phyloP scores from a whole-genome alignment of 2,113 vertebrate genomes.

The Rattus rattus region DNA sequence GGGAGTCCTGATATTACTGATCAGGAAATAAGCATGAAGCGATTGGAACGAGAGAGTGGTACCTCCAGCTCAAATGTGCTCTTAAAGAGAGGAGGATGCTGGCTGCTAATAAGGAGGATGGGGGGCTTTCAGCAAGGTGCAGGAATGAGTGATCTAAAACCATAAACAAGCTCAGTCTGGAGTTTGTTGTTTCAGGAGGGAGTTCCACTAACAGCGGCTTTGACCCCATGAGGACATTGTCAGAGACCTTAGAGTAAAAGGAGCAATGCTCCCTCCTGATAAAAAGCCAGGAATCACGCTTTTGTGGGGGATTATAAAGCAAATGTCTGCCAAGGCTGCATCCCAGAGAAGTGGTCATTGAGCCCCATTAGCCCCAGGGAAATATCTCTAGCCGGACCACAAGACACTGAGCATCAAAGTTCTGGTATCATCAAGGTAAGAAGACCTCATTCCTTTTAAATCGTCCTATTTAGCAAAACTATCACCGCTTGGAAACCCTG shows the following conservation, averaged over 20 bases:
- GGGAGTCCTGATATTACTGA: slow-evolving; percentile 56
- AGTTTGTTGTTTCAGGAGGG: slow-evolving; percentile 73
- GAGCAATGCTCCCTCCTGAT: slow-evolving; percentile 65
- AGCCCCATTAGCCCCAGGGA: not conserved
- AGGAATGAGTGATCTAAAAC: slow-evolving; percentile 70
- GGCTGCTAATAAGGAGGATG: slow-evolving; percentile 64
- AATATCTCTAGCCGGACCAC: not conserved
- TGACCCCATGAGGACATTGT: slow-evolving; percentile 80
- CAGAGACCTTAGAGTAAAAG: slow-evolving; percentile 74
- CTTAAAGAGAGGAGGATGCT: slow-evolving; percentile 36
- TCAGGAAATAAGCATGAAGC: slow-evolving; percentile 52
- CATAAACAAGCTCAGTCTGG: slow-evolving; percentile 68
- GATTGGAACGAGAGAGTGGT: slow-evolving; percentile 36
- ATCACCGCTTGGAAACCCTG: not conserved
- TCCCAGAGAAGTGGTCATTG: not conserved
- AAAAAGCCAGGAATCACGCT: slow-evolving; percentile 73
- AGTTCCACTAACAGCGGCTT: slow-evolving; percentile 75
- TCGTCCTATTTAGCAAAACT: not conserved
- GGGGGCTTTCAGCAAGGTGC: slow-evolving; percentile 67
- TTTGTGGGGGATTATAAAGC: slow-evolving; percentile 57
- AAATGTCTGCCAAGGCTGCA: not conserved
- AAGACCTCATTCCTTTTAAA: not conserved
- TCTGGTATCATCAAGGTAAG: not conserved
- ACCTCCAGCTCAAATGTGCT: slow-evolving; percentile 60
- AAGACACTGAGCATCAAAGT: not conserved